Evolutionary conservation across 92 coral and sea anemone genomes (phyloP).

Genomic region (Phenganax marumi): DNA sequence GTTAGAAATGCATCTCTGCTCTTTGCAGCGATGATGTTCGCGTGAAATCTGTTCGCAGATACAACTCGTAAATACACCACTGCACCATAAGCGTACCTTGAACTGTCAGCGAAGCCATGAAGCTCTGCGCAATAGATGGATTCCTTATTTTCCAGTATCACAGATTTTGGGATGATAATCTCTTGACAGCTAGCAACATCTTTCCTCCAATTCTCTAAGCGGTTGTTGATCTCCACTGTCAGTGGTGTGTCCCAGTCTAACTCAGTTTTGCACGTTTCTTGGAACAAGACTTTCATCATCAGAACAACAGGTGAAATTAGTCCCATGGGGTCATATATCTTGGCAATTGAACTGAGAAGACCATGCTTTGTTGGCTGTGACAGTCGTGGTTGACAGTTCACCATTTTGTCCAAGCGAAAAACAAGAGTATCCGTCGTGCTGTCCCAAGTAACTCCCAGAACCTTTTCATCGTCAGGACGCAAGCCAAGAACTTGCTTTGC

Average conservation of each 20-base stretch:
- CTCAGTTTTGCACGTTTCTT: slow-evolving; percentile 16
- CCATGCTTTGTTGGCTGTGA: background rate
- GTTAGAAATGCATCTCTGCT: background rate
- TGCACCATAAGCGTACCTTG: background rate
- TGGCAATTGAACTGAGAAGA: slow-evolving; percentile 17
- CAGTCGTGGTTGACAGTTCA: no score
- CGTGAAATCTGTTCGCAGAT: background rate
- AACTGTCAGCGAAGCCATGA: background rate
- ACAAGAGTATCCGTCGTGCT: no score
- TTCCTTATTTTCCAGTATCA: background rate
- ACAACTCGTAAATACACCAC: background rate
- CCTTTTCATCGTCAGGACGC: background rate
- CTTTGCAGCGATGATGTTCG: background rate
- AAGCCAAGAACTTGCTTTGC: no score
- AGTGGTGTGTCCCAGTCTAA: slow-evolving; percentile 25
- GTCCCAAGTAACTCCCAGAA: background rate
- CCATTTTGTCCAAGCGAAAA: no score
- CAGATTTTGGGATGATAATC: background rate
- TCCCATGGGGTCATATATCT: slow-evolving; percentile 30
- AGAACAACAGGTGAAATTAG: slow-evolving; percentile 13
- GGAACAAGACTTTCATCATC: slow-evolving; percentile 26
- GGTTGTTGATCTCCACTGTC: background rate
- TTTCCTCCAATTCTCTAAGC: background rate
- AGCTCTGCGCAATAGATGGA: background rate
- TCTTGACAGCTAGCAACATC: background rate